phyloP scores from a whole-genome alignment of 2,113 vertebrate species.

The Cynocephalus volans region DNA sequence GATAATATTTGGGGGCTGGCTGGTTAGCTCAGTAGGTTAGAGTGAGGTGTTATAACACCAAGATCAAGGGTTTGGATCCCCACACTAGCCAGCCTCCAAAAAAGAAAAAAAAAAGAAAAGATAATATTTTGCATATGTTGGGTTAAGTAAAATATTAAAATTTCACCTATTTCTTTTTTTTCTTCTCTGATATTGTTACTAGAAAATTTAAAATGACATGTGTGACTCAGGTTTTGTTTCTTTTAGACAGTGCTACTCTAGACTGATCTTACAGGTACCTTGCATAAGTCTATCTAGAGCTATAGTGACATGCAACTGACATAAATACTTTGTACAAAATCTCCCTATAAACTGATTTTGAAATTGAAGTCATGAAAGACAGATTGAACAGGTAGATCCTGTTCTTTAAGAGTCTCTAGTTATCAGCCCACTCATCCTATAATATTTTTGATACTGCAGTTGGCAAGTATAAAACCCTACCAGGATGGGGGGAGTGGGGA shows the following conservation, averaged over 20 bases:
- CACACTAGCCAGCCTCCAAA: too few relatives aligned
- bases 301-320: not conserved
- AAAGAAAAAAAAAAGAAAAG: too few relatives aligned
- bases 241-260: not conserved
- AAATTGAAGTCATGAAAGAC: not conserved
- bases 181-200: not conserved
- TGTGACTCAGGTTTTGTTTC: not conserved
- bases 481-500: not conserved
- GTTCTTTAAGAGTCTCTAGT: not conserved
- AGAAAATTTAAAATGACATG: not conserved
- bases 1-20: not conserved
- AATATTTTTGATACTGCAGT: not conserved
- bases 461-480: not conserved
- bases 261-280: slow-evolving; percentile 10
- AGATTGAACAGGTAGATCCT: not conserved
- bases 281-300: not conserved
- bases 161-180: not conserved
- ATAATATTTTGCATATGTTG: not conserved
- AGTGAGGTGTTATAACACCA: too few relatives aligned
- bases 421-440: not conserved
- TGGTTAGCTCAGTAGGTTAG: too few relatives aligned
- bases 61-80: too few relatives aligned
- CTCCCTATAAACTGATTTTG: not conserved
- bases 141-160: not conserved
- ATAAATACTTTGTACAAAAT: not conserved